These are phyloP conservation scores for Cynodonichthys magdalenae DNA, from an alignment of 2,797 vertebrate genomes.

Conservation along the genomic window DNA sequence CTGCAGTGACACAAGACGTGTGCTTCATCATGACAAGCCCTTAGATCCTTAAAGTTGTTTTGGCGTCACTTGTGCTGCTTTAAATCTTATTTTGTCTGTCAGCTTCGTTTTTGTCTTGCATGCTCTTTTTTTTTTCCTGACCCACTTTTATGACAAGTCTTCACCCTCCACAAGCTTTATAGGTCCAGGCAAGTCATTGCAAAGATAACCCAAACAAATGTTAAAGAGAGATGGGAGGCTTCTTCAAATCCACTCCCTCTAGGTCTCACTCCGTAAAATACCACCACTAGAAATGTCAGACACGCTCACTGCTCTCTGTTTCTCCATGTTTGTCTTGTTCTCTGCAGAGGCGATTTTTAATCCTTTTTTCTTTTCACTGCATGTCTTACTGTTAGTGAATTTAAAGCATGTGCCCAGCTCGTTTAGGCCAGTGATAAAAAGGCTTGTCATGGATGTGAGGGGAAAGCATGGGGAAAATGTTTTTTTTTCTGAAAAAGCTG, in stretches of 20 bases:
- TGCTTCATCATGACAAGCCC: conserved; percentile 34
- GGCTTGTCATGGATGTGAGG: conserved; percentile 59
- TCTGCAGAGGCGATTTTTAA: conserved; percentile 36
- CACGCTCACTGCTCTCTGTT: conserved; percentile 35
- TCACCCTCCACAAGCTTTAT: conserved; percentile 24
- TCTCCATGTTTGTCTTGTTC: conserved; percentile 26
- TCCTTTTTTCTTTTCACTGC: conserved; percentile 8
- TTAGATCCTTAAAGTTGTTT: conserved; percentile 36
- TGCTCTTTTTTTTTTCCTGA: conserved; percentile 23
- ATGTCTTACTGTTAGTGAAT: conserved; percentile 24
- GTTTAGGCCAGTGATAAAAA: conserved; percentile 63
- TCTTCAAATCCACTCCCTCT: conserved; percentile 44
- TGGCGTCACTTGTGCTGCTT: conserved; percentile 39
- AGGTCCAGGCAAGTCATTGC: conserved; percentile 38
- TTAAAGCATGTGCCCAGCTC: conserved; percentile 48
- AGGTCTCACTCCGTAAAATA: conserved; percentile 47
- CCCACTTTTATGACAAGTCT: conserved; percentile 33
- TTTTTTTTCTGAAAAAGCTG: conserved; percentile 56
- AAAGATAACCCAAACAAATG: conserved; percentile 56
- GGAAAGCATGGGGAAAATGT: too few relatives aligned
- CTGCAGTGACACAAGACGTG: conserved; percentile 28
- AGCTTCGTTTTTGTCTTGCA: conserved; percentile 10
- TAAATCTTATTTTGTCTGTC: conserved; percentile 29
- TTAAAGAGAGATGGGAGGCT: conserved; percentile 22
- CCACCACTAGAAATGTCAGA: conserved; percentile 55